Percentiles rank a stretch among this genome's conserved stretches.
Conservation (phyloP, 1,140 invertebrate species). For the Papilio polytes region DNA sequence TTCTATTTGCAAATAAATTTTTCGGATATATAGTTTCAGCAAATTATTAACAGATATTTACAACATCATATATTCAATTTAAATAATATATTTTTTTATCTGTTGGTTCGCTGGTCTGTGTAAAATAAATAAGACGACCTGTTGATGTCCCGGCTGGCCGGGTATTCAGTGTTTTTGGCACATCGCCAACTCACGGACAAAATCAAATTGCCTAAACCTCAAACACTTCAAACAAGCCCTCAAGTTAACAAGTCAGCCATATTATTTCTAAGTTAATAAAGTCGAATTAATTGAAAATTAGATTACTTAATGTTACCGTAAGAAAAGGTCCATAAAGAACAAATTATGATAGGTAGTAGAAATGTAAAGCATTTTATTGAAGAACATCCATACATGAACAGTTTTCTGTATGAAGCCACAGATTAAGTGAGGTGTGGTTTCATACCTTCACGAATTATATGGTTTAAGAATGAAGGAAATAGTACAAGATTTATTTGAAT, state of each 20-base stretch:
- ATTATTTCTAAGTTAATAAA: neutral
- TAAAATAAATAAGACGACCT: constrained; percentile 19
- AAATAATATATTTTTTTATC: too few species aligned
- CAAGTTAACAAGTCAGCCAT: constrained; percentile 12
- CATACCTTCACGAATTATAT: too few species aligned
- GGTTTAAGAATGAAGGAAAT: too few species aligned
- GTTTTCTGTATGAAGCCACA: too few species aligned
- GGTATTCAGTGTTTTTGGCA: constrained; percentile 8
- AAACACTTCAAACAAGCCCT: neutral
- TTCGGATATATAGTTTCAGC: too few species aligned
- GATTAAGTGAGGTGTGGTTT: too few species aligned
- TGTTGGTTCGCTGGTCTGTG: neutral
- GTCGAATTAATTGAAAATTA: neutral
- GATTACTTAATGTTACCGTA: neutral
- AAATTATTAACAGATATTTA: too few species aligned
- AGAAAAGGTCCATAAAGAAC: neutral
- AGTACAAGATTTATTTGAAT: neutral
- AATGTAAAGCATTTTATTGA: neutral
- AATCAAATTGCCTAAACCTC: constrained; percentile 30
- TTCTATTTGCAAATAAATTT: too few species aligned
- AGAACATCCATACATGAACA: too few species aligned
- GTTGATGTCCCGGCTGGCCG: neutral
- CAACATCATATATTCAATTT: too few species aligned
- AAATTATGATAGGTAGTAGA: neutral
- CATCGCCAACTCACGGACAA: neutral